phyloP scores from a whole-genome alignment of 2,888 invertebrate species.

The Chironomus tentans region DNA sequence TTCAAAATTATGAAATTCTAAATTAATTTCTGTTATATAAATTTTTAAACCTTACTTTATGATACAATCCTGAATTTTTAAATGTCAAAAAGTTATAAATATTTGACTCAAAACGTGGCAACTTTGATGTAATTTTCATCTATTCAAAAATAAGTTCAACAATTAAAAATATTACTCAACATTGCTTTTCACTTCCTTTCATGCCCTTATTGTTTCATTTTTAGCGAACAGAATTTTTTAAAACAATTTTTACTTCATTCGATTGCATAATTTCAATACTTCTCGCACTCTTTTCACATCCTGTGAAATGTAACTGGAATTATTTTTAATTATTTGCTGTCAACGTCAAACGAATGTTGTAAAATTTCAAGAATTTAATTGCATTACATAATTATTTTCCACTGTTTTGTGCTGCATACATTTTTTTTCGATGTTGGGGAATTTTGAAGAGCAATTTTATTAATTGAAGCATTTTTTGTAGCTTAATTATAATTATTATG shows the following conservation, averaged over 20 bases:
- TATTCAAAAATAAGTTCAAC: background rate
- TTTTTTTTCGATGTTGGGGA: background rate
- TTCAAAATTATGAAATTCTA: no score
- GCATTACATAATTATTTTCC: background rate
- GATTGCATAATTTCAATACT: constrained; percentile 8
- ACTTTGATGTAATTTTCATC: no score
- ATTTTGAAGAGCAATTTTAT: background rate
- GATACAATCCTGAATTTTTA: no score
- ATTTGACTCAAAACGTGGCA: no score
- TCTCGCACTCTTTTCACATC: background rate
- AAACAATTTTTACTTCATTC: background rate
- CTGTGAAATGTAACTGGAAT: background rate
- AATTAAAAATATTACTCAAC: background rate
- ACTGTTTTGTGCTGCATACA: background rate
- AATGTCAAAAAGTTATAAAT: no score
- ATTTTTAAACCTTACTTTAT: no score
- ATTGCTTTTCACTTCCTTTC: background rate
- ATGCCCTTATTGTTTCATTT: background rate
- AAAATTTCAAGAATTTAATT: constrained; percentile 1
- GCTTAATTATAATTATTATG: no score
- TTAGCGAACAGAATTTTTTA: background rate
- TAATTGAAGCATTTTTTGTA: background rate
- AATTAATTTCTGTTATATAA: no score
- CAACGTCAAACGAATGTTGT: constrained; percentile 1
- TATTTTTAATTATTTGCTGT: constrained; percentile 8